A percentile compares a stretch with the other conserved stretches of the same genome.
These are phyloP conservation scores for Eremophila alpestris DNA, from an alignment of 2,797 vertebrate species.

Conservation along the genomic window DNA sequence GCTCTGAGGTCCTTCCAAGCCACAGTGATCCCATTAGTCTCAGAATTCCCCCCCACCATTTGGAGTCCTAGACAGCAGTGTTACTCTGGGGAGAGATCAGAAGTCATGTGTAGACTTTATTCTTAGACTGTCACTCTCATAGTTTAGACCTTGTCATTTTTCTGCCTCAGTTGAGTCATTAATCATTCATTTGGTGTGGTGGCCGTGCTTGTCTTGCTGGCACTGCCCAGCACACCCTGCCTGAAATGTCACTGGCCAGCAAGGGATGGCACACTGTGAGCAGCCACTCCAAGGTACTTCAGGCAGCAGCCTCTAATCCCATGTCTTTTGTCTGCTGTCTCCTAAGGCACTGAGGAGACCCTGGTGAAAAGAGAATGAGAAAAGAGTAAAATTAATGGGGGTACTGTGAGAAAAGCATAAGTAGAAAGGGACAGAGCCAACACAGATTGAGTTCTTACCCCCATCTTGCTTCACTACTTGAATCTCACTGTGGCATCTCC, in stretches of 20 bases:
- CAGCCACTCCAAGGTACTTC: neutral
- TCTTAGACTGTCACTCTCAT: neutral
- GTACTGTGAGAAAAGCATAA: neutral
- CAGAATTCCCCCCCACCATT: rapidly evolving
- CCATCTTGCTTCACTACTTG: rapidly evolving
- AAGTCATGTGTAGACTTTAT: neutral
- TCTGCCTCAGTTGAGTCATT: neutral
- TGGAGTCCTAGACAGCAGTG: neutral
- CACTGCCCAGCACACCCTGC: neutral
- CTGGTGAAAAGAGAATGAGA: neutral
- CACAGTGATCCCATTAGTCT: rapidly evolving
- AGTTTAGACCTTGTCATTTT: neutral
- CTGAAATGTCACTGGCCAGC: neutral
- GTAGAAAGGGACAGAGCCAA: neutral
- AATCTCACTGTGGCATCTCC: neutral
- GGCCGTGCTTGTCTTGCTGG: neutral
- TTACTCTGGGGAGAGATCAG: neutral
- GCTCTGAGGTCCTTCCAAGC: neutral
- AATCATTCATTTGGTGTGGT: neutral
- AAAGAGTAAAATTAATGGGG: neutral
- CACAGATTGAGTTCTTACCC: rapidly evolving
- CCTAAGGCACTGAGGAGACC: neutral
- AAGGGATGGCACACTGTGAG: rapidly evolving
- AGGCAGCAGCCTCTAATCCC: neutral
- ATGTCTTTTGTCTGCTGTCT: rapidly evolving